phyloP scores from a whole-genome alignment of 2,888 invertebrate species.

The Liopterus haemorrhoidalis region DNA sequence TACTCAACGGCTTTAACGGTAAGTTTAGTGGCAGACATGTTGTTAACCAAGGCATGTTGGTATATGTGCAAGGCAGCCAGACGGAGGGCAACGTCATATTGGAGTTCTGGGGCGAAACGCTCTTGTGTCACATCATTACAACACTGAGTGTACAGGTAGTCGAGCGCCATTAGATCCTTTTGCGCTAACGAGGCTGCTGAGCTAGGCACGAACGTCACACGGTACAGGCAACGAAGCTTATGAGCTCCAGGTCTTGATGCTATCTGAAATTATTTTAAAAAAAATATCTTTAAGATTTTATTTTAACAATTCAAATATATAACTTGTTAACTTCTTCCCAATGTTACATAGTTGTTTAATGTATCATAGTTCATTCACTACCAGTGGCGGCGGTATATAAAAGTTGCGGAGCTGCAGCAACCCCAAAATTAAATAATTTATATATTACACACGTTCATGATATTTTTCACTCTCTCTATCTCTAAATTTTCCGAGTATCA shows the following conservation, averaged over 20 bases:
- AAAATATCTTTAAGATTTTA: too few species aligned
- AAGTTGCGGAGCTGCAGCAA: too few species aligned
- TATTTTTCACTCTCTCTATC: too few species aligned
- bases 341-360: too few species aligned
- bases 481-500: too few species aligned
- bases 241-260: constrained; percentile 86
- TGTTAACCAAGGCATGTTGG: constrained; percentile 79
- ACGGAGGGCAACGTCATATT: constrained; percentile 79
- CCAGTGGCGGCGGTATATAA: too few species aligned
- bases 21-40: constrained; percentile 69
- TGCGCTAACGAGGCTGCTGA: constrained; percentile 80
- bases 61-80: constrained; percentile 87
- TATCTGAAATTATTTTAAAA: constrained; percentile 55
- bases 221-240: constrained; percentile 81
- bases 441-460: too few species aligned
- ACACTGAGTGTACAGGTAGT: constrained; percentile 85
- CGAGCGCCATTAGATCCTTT: constrained; percentile 76
- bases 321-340: too few species aligned
- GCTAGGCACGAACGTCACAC: constrained; percentile 81
- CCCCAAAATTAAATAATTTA: too few species aligned
- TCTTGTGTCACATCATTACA: constrained; percentile 92
- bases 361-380: too few species aligned
- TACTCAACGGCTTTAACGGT: constrained; percentile 83
- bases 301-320: too few species aligned
- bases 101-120: constrained; percentile 81